These are phyloP conservation scores for Pogonus chalceus DNA, from an alignment of 1,140 invertebrate species.

Conservation along the genomic window DNA sequence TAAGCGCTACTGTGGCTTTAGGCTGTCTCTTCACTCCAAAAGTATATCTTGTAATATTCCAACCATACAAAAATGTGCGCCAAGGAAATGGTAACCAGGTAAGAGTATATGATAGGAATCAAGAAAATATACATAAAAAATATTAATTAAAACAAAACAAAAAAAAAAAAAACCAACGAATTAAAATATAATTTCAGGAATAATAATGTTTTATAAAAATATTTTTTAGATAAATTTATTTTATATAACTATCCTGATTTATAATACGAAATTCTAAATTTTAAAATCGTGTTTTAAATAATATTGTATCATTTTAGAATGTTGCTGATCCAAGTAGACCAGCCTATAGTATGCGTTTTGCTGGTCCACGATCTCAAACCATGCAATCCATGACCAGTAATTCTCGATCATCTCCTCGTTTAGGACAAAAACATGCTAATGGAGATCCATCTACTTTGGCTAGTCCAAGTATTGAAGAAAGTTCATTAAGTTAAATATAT, in stretches of 20 bases:
- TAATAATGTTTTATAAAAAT: too few relatives aligned
- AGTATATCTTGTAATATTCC: conserved; percentile 64
- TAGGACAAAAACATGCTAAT: conserved; percentile 33
- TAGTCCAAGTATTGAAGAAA: conserved; percentile 37
- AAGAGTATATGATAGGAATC: too few relatives aligned
- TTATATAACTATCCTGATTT: too few relatives aligned
- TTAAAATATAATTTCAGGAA: too few relatives aligned
- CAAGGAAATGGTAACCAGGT: conserved; percentile 36
- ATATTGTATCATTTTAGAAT: conserved; percentile 22
- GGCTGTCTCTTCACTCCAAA: conserved; percentile 71
- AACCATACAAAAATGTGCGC: conserved; percentile 66
- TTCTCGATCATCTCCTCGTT: conserved; percentile 27
- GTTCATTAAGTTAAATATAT: conserved; percentile 33
- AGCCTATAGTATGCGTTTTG: conserved; percentile 38
- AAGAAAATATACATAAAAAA: conserved; percentile 2
- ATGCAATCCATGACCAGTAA: conserved; percentile 42
- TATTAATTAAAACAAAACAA: too few relatives aligned
- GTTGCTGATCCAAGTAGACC: conserved; percentile 24
- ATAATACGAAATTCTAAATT: too few relatives aligned
- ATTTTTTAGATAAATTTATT: too few relatives aligned
- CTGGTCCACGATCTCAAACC: conserved; percentile 36
- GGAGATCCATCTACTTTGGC: conserved; percentile 34
- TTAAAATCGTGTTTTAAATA: too few relatives aligned
- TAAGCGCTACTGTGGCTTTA: conserved; percentile 66
- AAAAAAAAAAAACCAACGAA: too few relatives aligned